These are phyloP conservation scores for Lethenteron camtschaticum DNA, from an alignment of 2,113 vertebrate genomes.

Conservation along the genomic window DNA sequence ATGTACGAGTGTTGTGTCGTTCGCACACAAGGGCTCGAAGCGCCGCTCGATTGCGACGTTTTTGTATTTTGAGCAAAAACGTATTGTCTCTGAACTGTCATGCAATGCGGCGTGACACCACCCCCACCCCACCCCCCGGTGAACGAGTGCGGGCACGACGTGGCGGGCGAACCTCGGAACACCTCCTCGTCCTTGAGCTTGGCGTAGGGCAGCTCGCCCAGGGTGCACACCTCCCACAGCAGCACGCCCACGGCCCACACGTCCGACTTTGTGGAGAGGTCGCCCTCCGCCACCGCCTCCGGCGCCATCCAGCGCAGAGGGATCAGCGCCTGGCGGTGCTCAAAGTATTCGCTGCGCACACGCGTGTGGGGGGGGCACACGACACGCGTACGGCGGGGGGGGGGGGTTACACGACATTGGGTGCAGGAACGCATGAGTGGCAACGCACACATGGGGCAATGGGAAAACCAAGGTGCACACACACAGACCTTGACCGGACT, in stretches of 20 bases:
- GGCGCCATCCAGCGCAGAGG: slow-evolving; percentile 83
- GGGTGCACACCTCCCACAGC: slow-evolving; percentile 91
- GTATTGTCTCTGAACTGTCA: background rate
- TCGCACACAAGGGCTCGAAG: background rate
- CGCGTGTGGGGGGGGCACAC: background rate
- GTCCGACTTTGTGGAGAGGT: slow-evolving; percentile 84
- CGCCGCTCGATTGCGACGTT: background rate
- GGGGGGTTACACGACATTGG: background rate
- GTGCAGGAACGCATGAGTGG: no score
- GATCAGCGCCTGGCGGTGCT: slow-evolving; percentile 78
- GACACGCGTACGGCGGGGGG: background rate
- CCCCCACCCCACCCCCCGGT: background rate
- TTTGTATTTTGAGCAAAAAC: background rate
- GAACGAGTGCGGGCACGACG: no score
- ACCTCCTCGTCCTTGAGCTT: slow-evolving; percentile 56
- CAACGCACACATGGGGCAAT: no score
- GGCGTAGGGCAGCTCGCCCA: slow-evolving; percentile 57
- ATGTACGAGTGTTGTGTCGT: background rate
- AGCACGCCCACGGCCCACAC: slow-evolving; percentile 88
- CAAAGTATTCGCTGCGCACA: slow-evolving; percentile 61
- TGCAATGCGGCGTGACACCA: background rate
- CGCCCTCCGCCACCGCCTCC: slow-evolving; percentile 64
- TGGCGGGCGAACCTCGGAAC: slow-evolving; percentile 40
- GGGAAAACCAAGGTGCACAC: no score
- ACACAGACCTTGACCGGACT: no score